A percentile compares a stretch with the other conserved stretches of the same genome.
These are phyloP conservation scores for Drosophila guanche DNA, from an alignment of 1,140 invertebrate genomes.

Conservation along the genomic window DNA sequence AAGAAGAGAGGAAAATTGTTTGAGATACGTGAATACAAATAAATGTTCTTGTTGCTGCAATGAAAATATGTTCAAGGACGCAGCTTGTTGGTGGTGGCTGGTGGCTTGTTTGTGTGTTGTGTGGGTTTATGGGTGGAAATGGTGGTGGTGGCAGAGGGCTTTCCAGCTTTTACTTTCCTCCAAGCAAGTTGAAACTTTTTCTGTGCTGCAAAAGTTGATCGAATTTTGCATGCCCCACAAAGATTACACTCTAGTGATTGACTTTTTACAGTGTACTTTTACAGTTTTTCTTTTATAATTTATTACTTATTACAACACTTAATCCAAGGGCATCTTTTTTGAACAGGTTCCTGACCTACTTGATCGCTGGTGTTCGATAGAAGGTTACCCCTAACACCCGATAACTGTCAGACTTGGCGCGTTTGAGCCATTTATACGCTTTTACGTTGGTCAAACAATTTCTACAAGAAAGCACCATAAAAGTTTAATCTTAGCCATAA, in stretches of 20 bases:
- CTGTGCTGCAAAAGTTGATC: neutral
- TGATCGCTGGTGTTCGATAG: too few species aligned
- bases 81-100: neutral
- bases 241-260: neutral
- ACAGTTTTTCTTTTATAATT: too few species aligned
- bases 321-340: too few species aligned
- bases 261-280: neutral
- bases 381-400: too few species aligned
- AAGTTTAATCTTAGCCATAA: too few species aligned
- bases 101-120: neutral
- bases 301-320: too few species aligned
- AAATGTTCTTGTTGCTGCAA: neutral
- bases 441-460: too few species aligned
- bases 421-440: too few species aligned
- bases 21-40: neutral
- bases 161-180: conserved; percentile 35
- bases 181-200: conserved; percentile 31
- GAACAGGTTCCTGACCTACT: too few species aligned
- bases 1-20: neutral
- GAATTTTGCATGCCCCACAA: conserved; percentile 30
- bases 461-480: too few species aligned
- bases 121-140: neutral
- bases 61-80: conserved; percentile 17
- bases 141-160: conserved; percentile 1
- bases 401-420: too few species aligned